These are phyloP conservation scores for Pandion haliaetus DNA, from an alignment of 2,113 vertebrate genomes.

Conservation along the genomic window DNA sequence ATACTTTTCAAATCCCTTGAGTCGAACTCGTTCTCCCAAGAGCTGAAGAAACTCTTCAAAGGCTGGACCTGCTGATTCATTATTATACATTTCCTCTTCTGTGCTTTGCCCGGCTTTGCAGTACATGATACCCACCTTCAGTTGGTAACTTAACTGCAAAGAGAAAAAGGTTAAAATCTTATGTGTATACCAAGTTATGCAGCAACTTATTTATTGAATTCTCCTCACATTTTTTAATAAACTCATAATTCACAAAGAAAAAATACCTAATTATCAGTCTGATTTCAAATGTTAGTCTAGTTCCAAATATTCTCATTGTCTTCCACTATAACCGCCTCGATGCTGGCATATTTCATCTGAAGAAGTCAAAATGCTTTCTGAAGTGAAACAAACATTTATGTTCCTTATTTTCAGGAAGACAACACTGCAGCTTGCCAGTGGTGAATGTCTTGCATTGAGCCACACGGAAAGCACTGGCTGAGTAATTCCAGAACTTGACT, in stretches of 20 bases:
- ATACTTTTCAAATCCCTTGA: constrained; percentile 95
- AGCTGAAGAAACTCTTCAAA: constrained; percentile 95
- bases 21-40: constrained; percentile 89
- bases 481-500: background rate
- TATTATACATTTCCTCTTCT: constrained; percentile 97
- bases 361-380: background rate
- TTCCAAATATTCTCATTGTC: background rate
- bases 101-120: constrained; percentile 92
- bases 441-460: background rate
- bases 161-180: background rate
- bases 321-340: background rate
- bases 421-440: background rate
- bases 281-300: background rate
- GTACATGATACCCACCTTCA: constrained; percentile 97
- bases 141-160: constrained; percentile 90
- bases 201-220: background rate
- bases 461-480: background rate
- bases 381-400: background rate
- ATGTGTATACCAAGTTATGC: background rate
- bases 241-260: background rate
- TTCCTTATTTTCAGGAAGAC: background rate
- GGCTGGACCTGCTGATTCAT: constrained; percentile 88
- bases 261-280: background rate
- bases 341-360: background rate
- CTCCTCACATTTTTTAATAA: background rate